Evolutionary conservation across 2,113 vertebrate genomes (phyloP), one percentile per base, ranked within the genome.

Genomic region (Scomber japonicus): DNA sequence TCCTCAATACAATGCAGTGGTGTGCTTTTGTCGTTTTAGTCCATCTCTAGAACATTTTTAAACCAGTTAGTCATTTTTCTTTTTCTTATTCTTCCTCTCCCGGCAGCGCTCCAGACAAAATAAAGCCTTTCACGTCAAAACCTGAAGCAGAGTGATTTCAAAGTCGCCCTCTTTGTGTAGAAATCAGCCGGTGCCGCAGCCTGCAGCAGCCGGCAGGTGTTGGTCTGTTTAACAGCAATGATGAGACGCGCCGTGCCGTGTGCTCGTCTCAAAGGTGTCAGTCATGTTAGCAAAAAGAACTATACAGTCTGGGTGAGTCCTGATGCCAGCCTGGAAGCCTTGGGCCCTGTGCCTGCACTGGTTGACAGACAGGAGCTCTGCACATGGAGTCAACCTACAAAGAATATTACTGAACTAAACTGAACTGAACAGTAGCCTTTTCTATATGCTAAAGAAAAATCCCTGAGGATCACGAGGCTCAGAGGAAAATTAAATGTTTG

Each of bases 311-410:
- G 48, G n/a, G n/a, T 60, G 57, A 78, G 75, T 63, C 17, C 44
- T 30, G 5, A 35, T 80, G 24, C 50, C 31, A 65, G 27, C 59
- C 71, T 80, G 19, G 54, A 59, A 68, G 59, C 75, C 81, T 75
- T 68, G 68, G 53, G 70, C 48, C 51, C 17, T 73, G 60, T 48
- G 46, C 17, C 60, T 61, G 68, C 16, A 49, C 44, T 27, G 56
- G 66, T 59, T 81, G 68, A 80, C 68, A 74, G 83, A 74, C 62
- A 84, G 68, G 46, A 74, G 74, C 51, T 79, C 60, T 76, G 66
- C 56, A 53, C 35, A 65, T 16, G 24, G 2, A 76, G 45, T 16
- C 50, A 71, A 17, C 53, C 59, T 1, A 0, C 46, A 73, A 40
- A 35, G n/a, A 78, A 57, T 44, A 19, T 10, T 5, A 2, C 17